These are phyloP conservation scores for Camptogramma bilineatum DNA, from an alignment of 2,888 invertebrate genomes.

Conservation along the genomic window DNA sequence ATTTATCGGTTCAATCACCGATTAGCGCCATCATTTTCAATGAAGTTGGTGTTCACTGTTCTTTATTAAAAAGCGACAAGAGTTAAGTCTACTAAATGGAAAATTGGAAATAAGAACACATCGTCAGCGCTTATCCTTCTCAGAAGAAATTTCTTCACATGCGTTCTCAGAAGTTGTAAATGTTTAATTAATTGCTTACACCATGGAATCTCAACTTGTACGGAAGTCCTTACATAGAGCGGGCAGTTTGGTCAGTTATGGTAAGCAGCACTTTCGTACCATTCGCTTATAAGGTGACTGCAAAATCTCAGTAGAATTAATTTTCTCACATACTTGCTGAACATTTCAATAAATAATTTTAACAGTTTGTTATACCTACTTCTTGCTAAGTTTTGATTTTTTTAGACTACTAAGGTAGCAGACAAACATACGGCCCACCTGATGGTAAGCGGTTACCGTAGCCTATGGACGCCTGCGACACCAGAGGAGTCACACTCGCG, in stretches of 20 bases:
- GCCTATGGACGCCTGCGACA: no score
- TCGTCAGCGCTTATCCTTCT: slow-evolving; percentile 10
- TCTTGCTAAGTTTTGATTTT: no score
- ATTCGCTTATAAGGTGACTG: slow-evolving; percentile 5
- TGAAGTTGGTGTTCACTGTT: no score
- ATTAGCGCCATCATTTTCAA: no score
- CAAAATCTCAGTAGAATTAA: slow-evolving; percentile 1
- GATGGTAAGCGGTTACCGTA: no score
- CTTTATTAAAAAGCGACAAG: no score
- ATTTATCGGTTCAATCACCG: no score
- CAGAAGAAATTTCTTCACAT: slow-evolving; percentile 28
- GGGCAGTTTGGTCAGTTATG: slow-evolving; percentile 18
- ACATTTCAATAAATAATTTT: neutral
- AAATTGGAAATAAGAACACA: neutral
- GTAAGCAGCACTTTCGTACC: slow-evolving; percentile 17
- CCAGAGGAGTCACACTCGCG: no score
- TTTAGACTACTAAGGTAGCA: no score
- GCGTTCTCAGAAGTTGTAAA: slow-evolving; percentile 25
- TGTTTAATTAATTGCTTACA: slow-evolving; percentile 26
- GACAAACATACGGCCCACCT: no score
- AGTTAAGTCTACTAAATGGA: no score
- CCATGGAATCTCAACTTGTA: slow-evolving; percentile 17
- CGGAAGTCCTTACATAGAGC: slow-evolving; percentile 19
- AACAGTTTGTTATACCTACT: no score
- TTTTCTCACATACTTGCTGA: slow-evolving; percentile 6